These are phyloP conservation scores for Zonitis immaculata DNA, from an alignment of 2,888 invertebrate genomes.

Conservation along the genomic window DNA sequence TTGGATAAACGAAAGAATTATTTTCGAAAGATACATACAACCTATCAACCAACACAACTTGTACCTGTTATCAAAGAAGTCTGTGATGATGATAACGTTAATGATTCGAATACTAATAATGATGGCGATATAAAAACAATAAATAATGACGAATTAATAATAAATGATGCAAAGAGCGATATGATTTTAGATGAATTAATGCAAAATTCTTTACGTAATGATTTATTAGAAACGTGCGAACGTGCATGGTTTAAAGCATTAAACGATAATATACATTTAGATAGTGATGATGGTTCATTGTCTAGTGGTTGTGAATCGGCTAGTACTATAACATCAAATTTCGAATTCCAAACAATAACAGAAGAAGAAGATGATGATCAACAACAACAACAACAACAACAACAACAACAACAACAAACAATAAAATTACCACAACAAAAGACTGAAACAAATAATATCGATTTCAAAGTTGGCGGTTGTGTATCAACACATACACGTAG, in stretches of 20 bases:
- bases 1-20: slow-evolving; percentile 33
- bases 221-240: slow-evolving; percentile 43
- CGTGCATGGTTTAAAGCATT: slow-evolving; percentile 41
- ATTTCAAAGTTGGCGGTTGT: slow-evolving; percentile 48
- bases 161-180: slow-evolving; percentile 38
- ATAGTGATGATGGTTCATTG: slow-evolving; percentile 70
- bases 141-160: slow-evolving; percentile 15
- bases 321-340: slow-evolving; percentile 63
- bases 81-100: slow-evolving; percentile 21
- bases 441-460: slow-evolving; percentile 36
- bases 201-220: slow-evolving; percentile 38
- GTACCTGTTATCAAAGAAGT: slow-evolving; percentile 21
- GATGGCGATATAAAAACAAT: slow-evolving; percentile 20
- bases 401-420: too few species aligned
- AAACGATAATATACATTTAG: slow-evolving; percentile 46
- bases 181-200: slow-evolving; percentile 41
- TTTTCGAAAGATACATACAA: slow-evolving; percentile 23
- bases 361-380: slow-evolving; percentile 24
- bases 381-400: not conserved
- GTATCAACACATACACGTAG: slow-evolving; percentile 41
- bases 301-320: slow-evolving; percentile 79
- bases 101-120: slow-evolving; percentile 8
- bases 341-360: slow-evolving; percentile 41
- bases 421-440: slow-evolving; percentile 22
- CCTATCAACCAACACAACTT: slow-evolving; percentile 13